Evolutionary conservation across 2,113 vertebrate genomes (phyloP).

Genomic region (Gallinago paraguaiae): DNA sequence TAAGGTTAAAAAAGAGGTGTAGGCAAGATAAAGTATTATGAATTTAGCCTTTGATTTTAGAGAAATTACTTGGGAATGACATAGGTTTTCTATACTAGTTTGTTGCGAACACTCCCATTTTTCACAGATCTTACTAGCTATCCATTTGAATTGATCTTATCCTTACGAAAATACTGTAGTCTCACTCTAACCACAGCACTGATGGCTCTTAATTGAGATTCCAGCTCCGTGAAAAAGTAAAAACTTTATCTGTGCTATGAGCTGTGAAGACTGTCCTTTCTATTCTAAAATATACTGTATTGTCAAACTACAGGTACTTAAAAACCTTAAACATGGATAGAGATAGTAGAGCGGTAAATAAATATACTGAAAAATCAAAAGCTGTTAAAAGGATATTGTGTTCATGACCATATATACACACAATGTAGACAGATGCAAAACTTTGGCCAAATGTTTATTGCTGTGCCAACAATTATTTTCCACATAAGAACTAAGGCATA

Average conservation of each 20-base stretch:
- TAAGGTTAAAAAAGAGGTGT: neutral
- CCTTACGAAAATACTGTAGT: neutral
- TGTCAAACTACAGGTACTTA: neutral
- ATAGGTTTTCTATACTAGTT: neutral
- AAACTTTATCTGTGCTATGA: neutral
- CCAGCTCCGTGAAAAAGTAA: neutral
- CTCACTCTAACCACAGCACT: neutral
- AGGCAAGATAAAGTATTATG: neutral
- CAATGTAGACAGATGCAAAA: neutral
- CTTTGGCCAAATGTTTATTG: neutral
- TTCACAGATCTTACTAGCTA: neutral
- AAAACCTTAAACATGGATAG: neutral
- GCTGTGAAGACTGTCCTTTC: neutral
- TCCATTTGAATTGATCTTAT: neutral
- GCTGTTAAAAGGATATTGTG: rapidly evolving
- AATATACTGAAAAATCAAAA: neutral
- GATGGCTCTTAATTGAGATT: neutral
- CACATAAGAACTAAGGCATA: neutral
- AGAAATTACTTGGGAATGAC: neutral
- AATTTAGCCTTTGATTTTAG: neutral
- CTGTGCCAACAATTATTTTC: neutral
- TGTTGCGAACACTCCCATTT: neutral
- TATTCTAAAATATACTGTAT: neutral
- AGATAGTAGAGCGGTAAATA: neutral
- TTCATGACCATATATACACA: neutral